Evolutionary conservation across 2,797 vertebrate genomes (phyloP).

Genomic region (Meda fulgida): DNA sequence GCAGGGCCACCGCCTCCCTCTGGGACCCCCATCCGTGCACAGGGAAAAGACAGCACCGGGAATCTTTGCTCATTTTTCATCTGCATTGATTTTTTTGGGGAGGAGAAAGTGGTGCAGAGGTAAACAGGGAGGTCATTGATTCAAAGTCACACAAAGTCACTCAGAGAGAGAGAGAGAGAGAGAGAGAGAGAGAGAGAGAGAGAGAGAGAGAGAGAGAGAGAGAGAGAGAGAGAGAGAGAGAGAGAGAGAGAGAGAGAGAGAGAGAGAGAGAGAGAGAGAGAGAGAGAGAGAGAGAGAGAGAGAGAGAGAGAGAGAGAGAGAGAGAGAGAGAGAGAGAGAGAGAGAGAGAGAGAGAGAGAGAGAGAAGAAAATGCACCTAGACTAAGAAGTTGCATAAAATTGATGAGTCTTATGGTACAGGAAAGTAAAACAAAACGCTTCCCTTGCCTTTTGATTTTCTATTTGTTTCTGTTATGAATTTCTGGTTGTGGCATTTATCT

Average conservation of each 20-base stretch:
- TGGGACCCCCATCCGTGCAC: constrained; percentile 24
- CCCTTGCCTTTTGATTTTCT: constrained; percentile 19
- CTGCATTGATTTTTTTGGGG: constrained; percentile 51
- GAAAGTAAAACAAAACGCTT: constrained; percentile 4
- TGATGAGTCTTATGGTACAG: constrained; percentile 8
- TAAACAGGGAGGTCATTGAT: constrained; percentile 41
- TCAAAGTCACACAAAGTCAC: constrained; percentile 36
- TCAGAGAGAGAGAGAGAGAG: neutral
- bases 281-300: neutral
- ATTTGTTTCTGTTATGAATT: constrained; percentile 27
- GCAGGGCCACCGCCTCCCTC: constrained; percentile 41
- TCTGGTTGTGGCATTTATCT: constrained; percentile 18
- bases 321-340: neutral
- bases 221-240: neutral
- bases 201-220: neutral
- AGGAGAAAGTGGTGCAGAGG: constrained; percentile 43
- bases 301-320: neutral
- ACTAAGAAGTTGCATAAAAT: constrained; percentile 20
- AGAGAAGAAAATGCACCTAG: neutral
- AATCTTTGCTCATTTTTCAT: constrained; percentile 55
- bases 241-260: neutral
- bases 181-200: neutral
- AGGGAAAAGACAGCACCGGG: constrained; percentile 5
- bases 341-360: no score
- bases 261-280: neutral